Base-by-base conservation (phyloP, 2,113 vertebrate species). In the Promerops cafer region DNA sequence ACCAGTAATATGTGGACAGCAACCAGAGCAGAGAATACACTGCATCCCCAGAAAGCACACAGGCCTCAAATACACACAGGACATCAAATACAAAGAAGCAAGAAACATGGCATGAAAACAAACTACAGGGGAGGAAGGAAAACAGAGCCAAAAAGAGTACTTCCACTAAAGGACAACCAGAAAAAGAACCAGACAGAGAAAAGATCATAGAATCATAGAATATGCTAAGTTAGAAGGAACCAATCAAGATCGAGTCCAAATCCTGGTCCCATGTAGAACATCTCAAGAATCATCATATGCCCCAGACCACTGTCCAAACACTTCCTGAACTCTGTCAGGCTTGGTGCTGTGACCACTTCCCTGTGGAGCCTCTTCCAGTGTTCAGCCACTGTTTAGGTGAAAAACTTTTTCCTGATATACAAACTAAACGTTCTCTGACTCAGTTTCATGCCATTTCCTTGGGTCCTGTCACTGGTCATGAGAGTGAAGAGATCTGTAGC, bases 381-480 rank as follows among this genome's bases (percentile, higher is more conserved):
- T 16, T n/a, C 39, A 75, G 21, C 53, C 53, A 53, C 13, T 1
- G 2, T 45, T 20, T 26, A 13, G 4, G 7, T 15, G 13, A 53
- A 59, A 39, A 89, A 21, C 10, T 1, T 66, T 52, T 39, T 39
- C 31, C 45, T 53, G n/a, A 30, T 45, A 75, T 18, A 23, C 39
- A 75, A 30, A 23, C 13, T 14, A 60, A 74, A 59, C 5, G 1
- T n/a, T 2, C 53, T 4, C 13, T 30, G 39, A 24, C 28, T 33
- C 52, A 59, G 53, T 23, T 66, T 60, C 39, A 52, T 3, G 52
- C 33, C 33, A 37, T 74, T 74, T 39, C 27, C 52, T 66, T 0
- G 0, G 3, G 12, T 65, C 31, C 19, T 31, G 4, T 52, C 68
- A 45, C 33, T 39, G 68, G 27, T 33, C 3, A 37, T 1, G 2